Conservation (phyloP, 2,888 invertebrate species). For the Mylabris sibirica region DNA sequence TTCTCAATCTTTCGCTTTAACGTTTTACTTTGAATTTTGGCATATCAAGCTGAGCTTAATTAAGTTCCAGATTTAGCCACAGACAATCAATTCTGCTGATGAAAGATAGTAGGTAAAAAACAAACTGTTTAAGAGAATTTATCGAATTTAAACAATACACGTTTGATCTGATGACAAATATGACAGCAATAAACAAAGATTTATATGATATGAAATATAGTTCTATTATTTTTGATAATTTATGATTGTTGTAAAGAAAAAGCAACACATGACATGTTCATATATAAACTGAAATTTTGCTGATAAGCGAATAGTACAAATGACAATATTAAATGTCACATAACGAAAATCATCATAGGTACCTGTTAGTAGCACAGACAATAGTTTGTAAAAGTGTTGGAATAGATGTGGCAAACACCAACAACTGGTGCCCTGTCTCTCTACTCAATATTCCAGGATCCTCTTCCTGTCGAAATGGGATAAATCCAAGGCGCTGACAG, state of each 20-base stretch:
- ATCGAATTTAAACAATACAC: neutral
- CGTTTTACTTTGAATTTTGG: no score
- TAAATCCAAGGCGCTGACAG: conserved; percentile 45
- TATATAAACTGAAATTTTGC: neutral
- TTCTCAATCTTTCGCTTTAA: no score
- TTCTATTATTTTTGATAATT: neutral
- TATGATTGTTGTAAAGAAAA: neutral
- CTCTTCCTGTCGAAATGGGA: conserved; percentile 32
- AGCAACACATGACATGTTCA: neutral
- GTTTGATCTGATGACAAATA: neutral
- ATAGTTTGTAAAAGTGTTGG: conserved; percentile 25
- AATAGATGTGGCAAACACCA: conserved; percentile 15
- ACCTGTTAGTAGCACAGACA: neutral
- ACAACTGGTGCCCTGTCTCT: conserved; percentile 10
- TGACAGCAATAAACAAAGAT: neutral
- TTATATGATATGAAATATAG: neutral
- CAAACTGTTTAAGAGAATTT: neutral
- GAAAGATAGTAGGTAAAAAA: no score
- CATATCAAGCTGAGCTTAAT: no score
- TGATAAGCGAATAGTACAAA: conserved; percentile 14
- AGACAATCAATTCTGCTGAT: no score
- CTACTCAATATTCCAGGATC: conserved; percentile 44
- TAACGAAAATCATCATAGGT: conserved; percentile 13
- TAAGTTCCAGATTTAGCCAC: no score
- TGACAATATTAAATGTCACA: conserved; percentile 30